Conservation (phyloP, 1,140 invertebrate genomes). For the Cataglyphis hispanica region DNA sequence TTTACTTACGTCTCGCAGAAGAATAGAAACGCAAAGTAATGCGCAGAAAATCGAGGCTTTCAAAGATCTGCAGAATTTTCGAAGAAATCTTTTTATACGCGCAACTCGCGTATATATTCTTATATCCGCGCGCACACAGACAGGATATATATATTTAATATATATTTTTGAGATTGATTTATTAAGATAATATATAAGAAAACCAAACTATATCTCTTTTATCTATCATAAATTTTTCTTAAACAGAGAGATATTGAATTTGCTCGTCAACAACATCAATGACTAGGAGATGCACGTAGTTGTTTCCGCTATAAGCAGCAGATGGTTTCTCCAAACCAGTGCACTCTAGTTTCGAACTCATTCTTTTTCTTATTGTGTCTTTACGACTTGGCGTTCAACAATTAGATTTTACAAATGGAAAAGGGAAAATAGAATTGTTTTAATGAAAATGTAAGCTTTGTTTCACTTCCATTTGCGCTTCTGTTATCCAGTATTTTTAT, state of each 20-base stretch:
- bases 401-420: constrained; percentile 47
- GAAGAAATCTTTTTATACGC: constrained; percentile 39
- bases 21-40: constrained; percentile 62
- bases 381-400: background rate
- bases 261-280: background rate
- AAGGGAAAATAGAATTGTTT: constrained; percentile 25
- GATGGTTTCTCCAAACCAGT: background rate
- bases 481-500: background rate
- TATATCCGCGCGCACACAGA: background rate
- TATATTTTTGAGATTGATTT: constrained; percentile 10
- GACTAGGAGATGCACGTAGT: background rate
- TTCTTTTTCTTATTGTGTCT: constrained; percentile 22
- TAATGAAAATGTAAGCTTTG: constrained; percentile 56
- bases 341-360: constrained; percentile 7
- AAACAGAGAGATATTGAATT: background rate
- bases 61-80: constrained; percentile 11
- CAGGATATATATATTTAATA: background rate
- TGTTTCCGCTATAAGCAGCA: background rate
- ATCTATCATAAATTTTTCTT: constrained; percentile 11
- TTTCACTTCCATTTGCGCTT: constrained; percentile 51
- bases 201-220: constrained; percentile 15
- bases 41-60: constrained; percentile 40
- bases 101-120: background rate
- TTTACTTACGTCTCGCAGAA: constrained; percentile 61
- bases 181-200: background rate